Evolutionary conservation across 2,888 invertebrate genomes (phyloP).

Genomic region (Archips crataeganus): DNA sequence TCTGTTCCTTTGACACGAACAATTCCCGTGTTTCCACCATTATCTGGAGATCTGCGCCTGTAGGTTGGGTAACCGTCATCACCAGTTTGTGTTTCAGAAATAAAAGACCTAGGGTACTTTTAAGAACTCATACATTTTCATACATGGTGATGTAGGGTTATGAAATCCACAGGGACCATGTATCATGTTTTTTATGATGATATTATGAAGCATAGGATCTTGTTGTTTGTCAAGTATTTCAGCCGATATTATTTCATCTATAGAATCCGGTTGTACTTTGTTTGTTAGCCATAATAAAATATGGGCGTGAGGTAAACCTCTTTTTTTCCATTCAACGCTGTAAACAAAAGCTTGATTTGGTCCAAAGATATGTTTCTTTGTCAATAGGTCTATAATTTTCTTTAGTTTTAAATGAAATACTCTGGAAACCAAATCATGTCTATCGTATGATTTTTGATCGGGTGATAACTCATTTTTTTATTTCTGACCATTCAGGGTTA

Average conservation of each 20-base stretch:
- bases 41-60: slow-evolving; percentile 48
- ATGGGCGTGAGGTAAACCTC: slow-evolving; percentile 42
- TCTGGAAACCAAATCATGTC: neutral
- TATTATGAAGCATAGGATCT: slow-evolving; percentile 46
- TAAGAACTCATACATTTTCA: slow-evolving; percentile 41
- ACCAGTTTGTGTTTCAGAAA: slow-evolving; percentile 43
- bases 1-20: slow-evolving; percentile 35
- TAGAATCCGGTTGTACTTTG: slow-evolving; percentile 53
- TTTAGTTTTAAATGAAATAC: neutral
- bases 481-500: slow-evolving; percentile 15
- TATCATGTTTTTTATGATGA: slow-evolving; percentile 41
- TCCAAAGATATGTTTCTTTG: neutral
- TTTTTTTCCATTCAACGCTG: slow-evolving; percentile 40
- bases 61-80: slow-evolving; percentile 61
- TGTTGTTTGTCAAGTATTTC: slow-evolving; percentile 54
- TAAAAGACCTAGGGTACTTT: slow-evolving; percentile 28
- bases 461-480: neutral
- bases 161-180: slow-evolving; percentile 43
- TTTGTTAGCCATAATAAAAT: slow-evolving; percentile 54
- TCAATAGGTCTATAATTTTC: neutral
- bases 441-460: slow-evolving; percentile 2
- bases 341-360: neutral
- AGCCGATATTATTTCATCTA: slow-evolving; percentile 59
- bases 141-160: slow-evolving; percentile 41
- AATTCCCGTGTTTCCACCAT: slow-evolving; percentile 47